Evolutionary conservation across 1,140 invertebrate genomes (phyloP).

Genomic region (Meloidogyne exigua): DNA sequence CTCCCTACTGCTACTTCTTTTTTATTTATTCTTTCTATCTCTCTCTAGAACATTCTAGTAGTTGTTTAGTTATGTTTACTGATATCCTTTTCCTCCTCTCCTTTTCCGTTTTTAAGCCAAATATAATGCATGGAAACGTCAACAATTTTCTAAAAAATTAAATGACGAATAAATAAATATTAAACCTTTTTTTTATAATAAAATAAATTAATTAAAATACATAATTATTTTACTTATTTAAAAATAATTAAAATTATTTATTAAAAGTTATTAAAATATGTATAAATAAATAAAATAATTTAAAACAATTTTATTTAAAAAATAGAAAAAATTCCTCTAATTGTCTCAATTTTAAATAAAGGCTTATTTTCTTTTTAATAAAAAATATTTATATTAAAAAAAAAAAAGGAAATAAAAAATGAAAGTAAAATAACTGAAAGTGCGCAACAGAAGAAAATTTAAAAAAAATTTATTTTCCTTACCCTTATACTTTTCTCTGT

Average conservation of each 20-base stretch:
- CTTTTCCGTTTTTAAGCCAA: slow-evolving; percentile 1
- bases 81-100: not conserved
- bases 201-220: not conserved
- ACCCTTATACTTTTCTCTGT: no score
- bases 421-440: no score
- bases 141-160: not conserved
- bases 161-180: slow-evolving; percentile 1
- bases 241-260: no score
- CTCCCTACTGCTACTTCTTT: no score
- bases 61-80: not conserved
- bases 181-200: not conserved
- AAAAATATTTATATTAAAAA: no score
- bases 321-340: no score
- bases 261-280: no score
- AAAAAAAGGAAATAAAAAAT: no score
- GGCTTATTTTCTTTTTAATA: no score
- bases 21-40: not conserved
- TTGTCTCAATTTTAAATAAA: no score
- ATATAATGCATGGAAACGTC: slow-evolving; percentile 2
- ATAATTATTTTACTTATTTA: not conserved
- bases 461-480: not conserved
- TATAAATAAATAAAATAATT: no score
- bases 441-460: not conserved
- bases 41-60: not conserved
- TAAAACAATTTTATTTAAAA: no score